Evolutionary conservation across 2,888 invertebrate genomes (phyloP), one percentile per base, ranked within the genome.

Genomic region (Pharmacophagus antenor): DNA sequence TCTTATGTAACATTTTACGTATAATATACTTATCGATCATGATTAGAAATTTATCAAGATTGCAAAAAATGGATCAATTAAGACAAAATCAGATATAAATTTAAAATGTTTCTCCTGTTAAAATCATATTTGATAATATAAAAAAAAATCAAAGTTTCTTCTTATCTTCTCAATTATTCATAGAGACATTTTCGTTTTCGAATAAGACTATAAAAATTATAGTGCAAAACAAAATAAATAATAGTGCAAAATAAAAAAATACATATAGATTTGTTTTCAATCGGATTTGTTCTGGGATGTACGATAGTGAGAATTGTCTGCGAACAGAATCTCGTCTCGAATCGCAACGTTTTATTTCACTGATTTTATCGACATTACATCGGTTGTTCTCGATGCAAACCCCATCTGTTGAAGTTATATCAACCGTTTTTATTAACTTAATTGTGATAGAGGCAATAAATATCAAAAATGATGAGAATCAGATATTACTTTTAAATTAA

Each of bases 311-410:
- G 55, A 60, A 60, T 60, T 31, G 59, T 55, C 56, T 56, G 56
- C 27, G 54, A 46, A 21, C 27, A 37, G 23, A 41, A 56, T 56
- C 55, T 60, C 50, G 54, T 60, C 55, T 50, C 55, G 21, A 23
- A 60, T 55, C 54, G 41, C 54, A 49, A 50, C 37, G 55, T 55
- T 60, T 60, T 60, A 60, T 60, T 60, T 22, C 46, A 55, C 48
- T 27, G 27, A 44, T 21, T 60, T 60, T 55, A 49, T 50, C 23
- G 50, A 60, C 42, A 44, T 25, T 50, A 47, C 47, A 47, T 47
- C 17, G 8, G 21, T 50, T 60, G 15, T 22, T 48, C 27, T 3
- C n/a, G 7, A 41, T 37, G 23, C 41, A 47, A 18, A 25, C 23
- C 41, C 20, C 37, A 8, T 20, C 12, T 41, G n/a, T 52, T 37